Base-by-base conservation (phyloP, 2,113 vertebrate species). In the Castor canadensis region DNA sequence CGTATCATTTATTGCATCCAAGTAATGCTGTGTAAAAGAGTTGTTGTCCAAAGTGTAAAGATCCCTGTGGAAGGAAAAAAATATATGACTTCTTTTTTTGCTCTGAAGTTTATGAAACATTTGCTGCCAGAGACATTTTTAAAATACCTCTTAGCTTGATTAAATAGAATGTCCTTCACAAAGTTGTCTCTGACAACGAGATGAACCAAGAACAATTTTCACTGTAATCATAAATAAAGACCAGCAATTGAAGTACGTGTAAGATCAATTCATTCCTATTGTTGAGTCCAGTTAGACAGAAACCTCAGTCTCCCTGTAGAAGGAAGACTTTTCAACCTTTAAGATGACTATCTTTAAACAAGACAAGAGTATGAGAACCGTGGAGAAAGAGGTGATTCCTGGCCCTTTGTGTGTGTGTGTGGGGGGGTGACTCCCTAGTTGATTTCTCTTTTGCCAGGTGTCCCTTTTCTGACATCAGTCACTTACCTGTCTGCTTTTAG, bases 61-160 rank as follows among this genome's bases (percentile, higher is more conserved):
- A 54, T n/a, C 40, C 87, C 43, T 58, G 6, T 67, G 32, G 66
- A 93, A 91, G 69, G 9, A 87, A 73, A 90, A 86, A 71, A 66
- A 80, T 43, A 81, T 6, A 45, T 19, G 5, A 13, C 7, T 66
- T 89, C 9, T 76, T 26, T 93, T 69, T 85, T 77, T 38, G 73
- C 20, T 89, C 32, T 77, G 16, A 71, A 62, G 35, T 69, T 95
- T 90, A 88, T 86, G 43, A 88, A 88, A 94, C 15, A 85, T 82
- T 88, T 45, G 5, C 35, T 80, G 77, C 38, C 62, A 94, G 86
- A 94, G 66, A 76, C n/a, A 71, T 94, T 96, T 97, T 89, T 4
- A 52, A 92, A 96, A 91, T 87, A 79, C 22, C 52, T 96, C 79
- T 89, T 91, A 88, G 69, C n/a, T 77, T 76, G 45, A 95, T 84